These are phyloP conservation scores for Sylvietta virens DNA, from an alignment of 2,113 vertebrate species.

Conservation along the genomic window DNA sequence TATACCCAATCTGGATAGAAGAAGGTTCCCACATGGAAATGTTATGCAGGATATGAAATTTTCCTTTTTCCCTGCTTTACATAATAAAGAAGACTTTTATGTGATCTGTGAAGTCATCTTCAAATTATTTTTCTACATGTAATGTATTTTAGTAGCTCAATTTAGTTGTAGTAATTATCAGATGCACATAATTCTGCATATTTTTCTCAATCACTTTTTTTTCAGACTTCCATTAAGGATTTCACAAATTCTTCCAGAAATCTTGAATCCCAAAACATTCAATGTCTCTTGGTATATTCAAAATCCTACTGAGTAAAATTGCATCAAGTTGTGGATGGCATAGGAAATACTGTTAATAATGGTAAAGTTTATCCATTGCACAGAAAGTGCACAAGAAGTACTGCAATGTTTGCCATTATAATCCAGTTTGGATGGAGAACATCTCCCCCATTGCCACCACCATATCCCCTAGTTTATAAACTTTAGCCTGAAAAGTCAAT, in stretches of 20 bases:
- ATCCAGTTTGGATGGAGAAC: neutral
- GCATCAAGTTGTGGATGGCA: neutral
- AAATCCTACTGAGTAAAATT: neutral
- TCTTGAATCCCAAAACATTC: neutral
- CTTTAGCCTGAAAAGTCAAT: neutral
- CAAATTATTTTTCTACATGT: neutral
- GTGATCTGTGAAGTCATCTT: neutral
- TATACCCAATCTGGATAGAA: neutral
- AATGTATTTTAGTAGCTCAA: neutral
- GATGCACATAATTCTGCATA: neutral
- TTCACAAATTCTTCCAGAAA: neutral
- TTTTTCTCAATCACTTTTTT: neutral
- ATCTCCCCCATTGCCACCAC: accelerated
- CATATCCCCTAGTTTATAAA: neutral
- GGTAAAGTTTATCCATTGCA: neutral
- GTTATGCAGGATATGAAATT: neutral
- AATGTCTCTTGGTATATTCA: neutral
- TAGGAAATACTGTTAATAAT: neutral
- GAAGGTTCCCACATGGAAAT: neutral
- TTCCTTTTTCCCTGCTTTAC: neutral
- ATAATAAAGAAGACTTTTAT: neutral
- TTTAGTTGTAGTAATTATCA: neutral
- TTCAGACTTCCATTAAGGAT: neutral
- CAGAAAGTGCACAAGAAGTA: neutral
- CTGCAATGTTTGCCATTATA: neutral